phyloP scores from a whole-genome alignment of 2,888 invertebrate species.

The Prosapia bicincta region DNA sequence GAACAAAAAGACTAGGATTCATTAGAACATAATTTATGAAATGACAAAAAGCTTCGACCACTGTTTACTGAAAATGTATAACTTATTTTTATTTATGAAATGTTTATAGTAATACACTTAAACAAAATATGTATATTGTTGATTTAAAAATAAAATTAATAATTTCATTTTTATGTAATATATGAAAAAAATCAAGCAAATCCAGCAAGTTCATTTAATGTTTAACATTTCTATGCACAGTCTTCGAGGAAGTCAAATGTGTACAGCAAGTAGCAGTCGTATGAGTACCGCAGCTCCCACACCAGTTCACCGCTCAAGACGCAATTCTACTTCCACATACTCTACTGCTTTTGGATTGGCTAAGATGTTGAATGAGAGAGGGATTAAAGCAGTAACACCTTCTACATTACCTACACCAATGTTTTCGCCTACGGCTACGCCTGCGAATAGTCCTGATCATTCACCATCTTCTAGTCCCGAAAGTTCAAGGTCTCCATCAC shows the following conservation, averaged over 20 bases:
- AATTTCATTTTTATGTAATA: too few relatives aligned
- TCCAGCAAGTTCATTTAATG: too few relatives aligned
- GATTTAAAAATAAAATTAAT: too few relatives aligned
- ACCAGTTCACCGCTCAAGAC: slow-evolving; percentile 58
- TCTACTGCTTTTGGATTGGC: slow-evolving; percentile 71
- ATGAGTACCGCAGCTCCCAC: slow-evolving; percentile 44
- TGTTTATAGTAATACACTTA: too few relatives aligned
- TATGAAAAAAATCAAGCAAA: too few relatives aligned
- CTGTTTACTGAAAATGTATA: too few relatives aligned
- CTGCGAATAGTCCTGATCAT: slow-evolving; percentile 71
- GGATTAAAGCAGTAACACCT: slow-evolving; percentile 69
- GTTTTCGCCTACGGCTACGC: slow-evolving; percentile 80
- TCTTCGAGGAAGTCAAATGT: slow-evolving; percentile 61
- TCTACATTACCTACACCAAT: slow-evolving; percentile 62
- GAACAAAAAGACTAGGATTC: too few relatives aligned
- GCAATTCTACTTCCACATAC: slow-evolving; percentile 77
- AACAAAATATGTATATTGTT: too few relatives aligned
- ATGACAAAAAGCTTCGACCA: too few relatives aligned
- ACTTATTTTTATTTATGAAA: too few relatives aligned
- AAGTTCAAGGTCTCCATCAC: slow-evolving; percentile 54
- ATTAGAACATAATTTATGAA: too few relatives aligned
- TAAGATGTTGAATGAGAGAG: slow-evolving; percentile 73
- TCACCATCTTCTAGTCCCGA: slow-evolving; percentile 51
- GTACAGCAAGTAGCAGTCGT: slow-evolving; percentile 55
- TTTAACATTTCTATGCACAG: slow-evolving; percentile 43